phyloP scores from a whole-genome alignment of 1,140 invertebrate species.

The Drosophila sp. region DNA sequence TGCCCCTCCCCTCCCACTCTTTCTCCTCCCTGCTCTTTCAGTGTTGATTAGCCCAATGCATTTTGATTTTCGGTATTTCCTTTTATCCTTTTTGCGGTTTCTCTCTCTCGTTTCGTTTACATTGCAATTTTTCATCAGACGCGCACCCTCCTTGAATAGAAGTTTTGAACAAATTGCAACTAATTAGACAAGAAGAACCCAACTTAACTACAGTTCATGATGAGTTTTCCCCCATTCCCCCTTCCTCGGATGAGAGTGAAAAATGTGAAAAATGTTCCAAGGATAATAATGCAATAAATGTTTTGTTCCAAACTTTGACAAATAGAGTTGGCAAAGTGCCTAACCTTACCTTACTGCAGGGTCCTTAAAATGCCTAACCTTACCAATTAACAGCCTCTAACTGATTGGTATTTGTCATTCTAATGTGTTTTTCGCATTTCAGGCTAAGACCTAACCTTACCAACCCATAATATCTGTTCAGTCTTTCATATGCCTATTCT shows the following conservation, averaged over 20 bases:
- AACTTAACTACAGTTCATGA: neutral
- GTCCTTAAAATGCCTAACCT: too few species aligned
- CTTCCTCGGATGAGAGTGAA: neutral
- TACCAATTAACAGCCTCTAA: too few species aligned
- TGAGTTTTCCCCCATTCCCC: neutral
- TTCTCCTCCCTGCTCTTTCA: too few species aligned
- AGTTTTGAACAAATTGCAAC: slow-evolving; percentile 63
- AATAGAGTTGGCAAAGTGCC: neutral
- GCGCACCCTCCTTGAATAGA: neutral
- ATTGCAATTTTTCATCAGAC: slow-evolving; percentile 67
- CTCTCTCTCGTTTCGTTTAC: slow-evolving; percentile 51
- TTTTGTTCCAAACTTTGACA: neutral
- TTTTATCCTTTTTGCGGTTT: slow-evolving; percentile 24
- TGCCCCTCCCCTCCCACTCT: neutral
- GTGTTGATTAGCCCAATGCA: slow-evolving; percentile 57
- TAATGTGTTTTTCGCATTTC: too few species aligned
- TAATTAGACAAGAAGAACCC: slow-evolving; percentile 53
- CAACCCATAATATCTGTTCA: too few species aligned
- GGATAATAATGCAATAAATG: slow-evolving; percentile 1
- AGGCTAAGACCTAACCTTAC: too few species aligned
- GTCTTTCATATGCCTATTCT: too few species aligned
- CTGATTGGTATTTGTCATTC: too few species aligned
- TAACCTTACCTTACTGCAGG: too few species aligned
- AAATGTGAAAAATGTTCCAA: neutral
- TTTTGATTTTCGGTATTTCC: slow-evolving; percentile 33